Evolutionary conservation across 2,113 vertebrate species (phyloP), one percentile per base, ranked within the genome.

Genomic region (Chaetops frenatus): DNA sequence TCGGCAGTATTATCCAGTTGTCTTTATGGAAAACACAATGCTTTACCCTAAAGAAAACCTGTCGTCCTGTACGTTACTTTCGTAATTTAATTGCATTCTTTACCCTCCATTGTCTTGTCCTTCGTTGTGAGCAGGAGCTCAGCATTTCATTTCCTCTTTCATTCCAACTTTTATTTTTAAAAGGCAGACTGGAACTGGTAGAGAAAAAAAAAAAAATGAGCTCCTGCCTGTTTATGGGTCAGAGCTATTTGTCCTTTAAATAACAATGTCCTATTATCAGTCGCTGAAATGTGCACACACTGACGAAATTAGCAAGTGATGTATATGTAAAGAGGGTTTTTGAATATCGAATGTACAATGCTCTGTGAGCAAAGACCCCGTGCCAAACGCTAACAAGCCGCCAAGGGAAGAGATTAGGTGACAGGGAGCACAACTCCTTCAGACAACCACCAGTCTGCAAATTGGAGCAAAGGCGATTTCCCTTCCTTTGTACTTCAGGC

Each of bases 361-460:
- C 82, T 90, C 92, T 93, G 87, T 93, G 96, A 92, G 81, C 81
- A 95, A 97, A 98, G 97, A 97, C 97, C 95, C 96, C 84, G 97
- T 98, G 98, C 97, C 98, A 98, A 98, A 98, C 98, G 97, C 98
- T 99, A 99, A 99, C 99, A 99, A 99, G 99, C 98, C 98, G 98
- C 98, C 98, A 97, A 95, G 99, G 99, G 99, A 99, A 98, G 98
- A 98, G 98, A 99, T 99, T 99, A 98, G 96, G 95, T 97, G 97
- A 97, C 88, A 86, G 96, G 89, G 96, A 97, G 93, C 94, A 89
- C 92, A 94, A 94, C 96, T 97, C 96, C 95, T 95, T 96, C 97
- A 95, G 97, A 98, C 98, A 97, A 98, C 98, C 97, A 97, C 96
- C 94, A 92, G 81, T 91, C 90, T 96, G 97, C 96, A 98, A 98